Conservation (phyloP, 2,113 vertebrate genomes). For the Lates calcarifer region DNA sequence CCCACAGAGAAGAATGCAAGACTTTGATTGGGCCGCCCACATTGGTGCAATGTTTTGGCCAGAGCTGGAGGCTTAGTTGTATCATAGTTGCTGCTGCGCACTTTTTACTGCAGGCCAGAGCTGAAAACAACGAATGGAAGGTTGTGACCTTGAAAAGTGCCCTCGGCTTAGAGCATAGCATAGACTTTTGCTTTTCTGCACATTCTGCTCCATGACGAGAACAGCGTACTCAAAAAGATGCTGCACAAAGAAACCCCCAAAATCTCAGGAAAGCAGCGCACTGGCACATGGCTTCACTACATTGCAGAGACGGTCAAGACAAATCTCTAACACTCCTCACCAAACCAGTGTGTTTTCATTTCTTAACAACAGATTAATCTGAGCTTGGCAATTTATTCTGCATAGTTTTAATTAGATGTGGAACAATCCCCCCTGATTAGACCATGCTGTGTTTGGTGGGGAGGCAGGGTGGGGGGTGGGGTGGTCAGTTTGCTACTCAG, state of each 20-base stretch:
- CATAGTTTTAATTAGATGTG: slow-evolving; percentile 69
- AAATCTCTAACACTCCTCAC: slow-evolving; percentile 21
- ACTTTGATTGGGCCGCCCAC: slow-evolving; percentile 74
- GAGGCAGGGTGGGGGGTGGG: slow-evolving; percentile 17
- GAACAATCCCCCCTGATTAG: slow-evolving; percentile 52
- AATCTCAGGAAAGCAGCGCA: slow-evolving; percentile 15
- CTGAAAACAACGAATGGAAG: slow-evolving; percentile 47
- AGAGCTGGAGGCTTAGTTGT: slow-evolving; percentile 62
- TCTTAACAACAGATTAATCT: slow-evolving; percentile 25
- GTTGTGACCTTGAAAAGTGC: slow-evolving; percentile 60
- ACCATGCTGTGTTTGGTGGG: no score
- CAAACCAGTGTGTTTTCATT: slow-evolving; percentile 50
- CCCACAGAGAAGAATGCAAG: slow-evolving; percentile 58
- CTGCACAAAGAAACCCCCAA: not conserved
- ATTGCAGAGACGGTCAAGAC: slow-evolving; percentile 17
- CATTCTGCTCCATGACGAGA: slow-evolving; percentile 26
- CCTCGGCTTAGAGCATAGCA: slow-evolving; percentile 52
- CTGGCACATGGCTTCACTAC: not conserved
- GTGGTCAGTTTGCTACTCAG: slow-evolving; percentile 10
- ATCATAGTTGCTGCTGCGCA: slow-evolving; percentile 53
- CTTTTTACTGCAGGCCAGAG: slow-evolving; percentile 53
- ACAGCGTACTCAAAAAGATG: slow-evolving; percentile 52
- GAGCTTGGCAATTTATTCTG: slow-evolving; percentile 37
- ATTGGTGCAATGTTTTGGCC: slow-evolving; percentile 54
- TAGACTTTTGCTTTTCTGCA: slow-evolving; percentile 34